Base-by-base conservation (phyloP, 37 sponge, comb jelly and placozoan genomes). In the Haliclona indistincta region DNA sequence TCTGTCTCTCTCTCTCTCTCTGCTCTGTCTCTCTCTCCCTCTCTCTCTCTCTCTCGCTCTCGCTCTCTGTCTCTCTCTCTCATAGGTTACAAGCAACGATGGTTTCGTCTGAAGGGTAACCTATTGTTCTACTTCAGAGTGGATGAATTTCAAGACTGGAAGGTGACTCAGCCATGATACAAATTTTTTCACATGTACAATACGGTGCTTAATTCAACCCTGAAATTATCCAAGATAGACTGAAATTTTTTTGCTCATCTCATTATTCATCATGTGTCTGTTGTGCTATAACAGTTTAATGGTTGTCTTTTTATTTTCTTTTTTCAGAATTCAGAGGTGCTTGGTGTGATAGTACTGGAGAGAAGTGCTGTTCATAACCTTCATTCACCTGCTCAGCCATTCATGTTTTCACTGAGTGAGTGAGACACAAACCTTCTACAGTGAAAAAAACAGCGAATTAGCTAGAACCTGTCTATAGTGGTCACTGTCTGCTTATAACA, bases 41-140 rank as follows among this genome's bases (percentile, higher is more conserved):
- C n/a, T n/a, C n/a, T n/a, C n/a, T n/a, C n/a, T n/a, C n/a, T n/a
- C n/a, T n/a, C n/a, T n/a, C n/a, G n/a, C n/a, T n/a, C n/a, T n/a
- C n/a, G n/a, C 7, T 11, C 7, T 40, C 40, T 25, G 62, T 38
- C 33, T 39, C 2, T 22, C 22, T 54, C 10, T 49, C 23, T 38
- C 34, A 13, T 73, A 91, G 93, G 89, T 17, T 92, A 92, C 45
- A 70, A 71, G 37, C 85, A 79, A 23, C 10, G 93, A 20, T 92
- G 93, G 93, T 81, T 92, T 64, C 66, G 89, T n/a, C 61, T 92
- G 78, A 92, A 92, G 47, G 89, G 89, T 1, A 92, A 92, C 66
- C 80, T 92, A 0, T 61, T 92, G 43, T 91, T 86, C 75, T 91
- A 86, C 54, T 86, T 83, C 87, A 91, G 82, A 54, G 68, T 82